These are phyloP conservation scores for Coptotermes formosanus DNA, from an alignment of 1,140 invertebrate species.

Conservation along the genomic window DNA sequence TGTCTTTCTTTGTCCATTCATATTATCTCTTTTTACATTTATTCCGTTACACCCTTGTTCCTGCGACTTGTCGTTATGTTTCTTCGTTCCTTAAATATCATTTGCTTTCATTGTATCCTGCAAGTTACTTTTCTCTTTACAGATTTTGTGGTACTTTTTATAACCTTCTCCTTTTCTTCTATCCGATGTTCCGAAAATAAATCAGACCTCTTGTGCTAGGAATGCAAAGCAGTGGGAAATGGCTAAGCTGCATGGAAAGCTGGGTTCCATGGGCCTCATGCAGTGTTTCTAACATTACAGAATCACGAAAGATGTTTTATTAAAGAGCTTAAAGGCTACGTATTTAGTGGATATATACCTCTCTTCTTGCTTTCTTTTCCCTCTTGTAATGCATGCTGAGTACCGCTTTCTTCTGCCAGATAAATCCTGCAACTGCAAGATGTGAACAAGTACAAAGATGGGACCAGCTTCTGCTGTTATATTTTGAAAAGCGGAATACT, in stretches of 20 bases:
- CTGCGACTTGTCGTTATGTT: background rate
- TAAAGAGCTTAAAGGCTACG: constrained; percentile 3
- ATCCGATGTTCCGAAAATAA: background rate
- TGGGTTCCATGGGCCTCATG: background rate
- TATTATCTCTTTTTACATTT: background rate
- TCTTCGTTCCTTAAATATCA: background rate
- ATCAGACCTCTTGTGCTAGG: background rate
- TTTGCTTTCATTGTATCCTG: background rate
- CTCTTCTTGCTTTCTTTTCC: background rate
- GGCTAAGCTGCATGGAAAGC: background rate
- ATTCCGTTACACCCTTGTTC: background rate
- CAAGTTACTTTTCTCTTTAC: background rate
- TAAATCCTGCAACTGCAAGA: background rate
- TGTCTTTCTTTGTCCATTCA: background rate
- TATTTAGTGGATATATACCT: background rate
- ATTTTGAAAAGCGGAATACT: too few relatives aligned
- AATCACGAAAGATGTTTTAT: constrained; percentile 20
- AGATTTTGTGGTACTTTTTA: background rate
- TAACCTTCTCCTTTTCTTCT: background rate
- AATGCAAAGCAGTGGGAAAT: constrained; percentile 5
- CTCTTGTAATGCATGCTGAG: background rate
- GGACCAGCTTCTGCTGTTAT: too few relatives aligned
- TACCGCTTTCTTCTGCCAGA: background rate
- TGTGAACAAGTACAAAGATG: too few relatives aligned
- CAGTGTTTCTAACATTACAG: background rate